Evolutionary conservation across 2,113 vertebrate species (phyloP), one percentile per base, ranked within the genome.

Genomic region (Silurus glanis): DNA sequence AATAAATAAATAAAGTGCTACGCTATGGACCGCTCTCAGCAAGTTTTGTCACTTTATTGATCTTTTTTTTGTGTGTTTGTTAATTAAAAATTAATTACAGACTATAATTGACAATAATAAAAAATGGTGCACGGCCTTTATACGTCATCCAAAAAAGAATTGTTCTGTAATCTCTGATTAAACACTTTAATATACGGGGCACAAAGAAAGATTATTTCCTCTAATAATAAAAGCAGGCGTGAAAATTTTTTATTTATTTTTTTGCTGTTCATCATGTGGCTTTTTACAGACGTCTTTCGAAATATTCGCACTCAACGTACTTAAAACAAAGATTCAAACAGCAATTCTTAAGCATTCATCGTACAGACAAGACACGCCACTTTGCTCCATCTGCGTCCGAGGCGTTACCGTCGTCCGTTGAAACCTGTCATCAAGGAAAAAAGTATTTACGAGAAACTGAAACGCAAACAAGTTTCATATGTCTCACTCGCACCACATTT

Each of bases 61-160:
- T 85, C 71, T 76, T 59, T 67, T 17, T 62, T 62, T 61, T 69
- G 69, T 37, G 53, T 67, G 69, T 45, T 53, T 53, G 49, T 86
- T 83, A 72, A 89, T 82, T 55, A 85, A 85, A 82, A 75, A 83
- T 78, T 56, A 78, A 45, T 21, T 55, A 69, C 81, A 85, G 82
- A 71, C 83, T 67, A 62, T 78, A 86, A 83, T 86, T 76, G 72
- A 64, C 16, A 56, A 37, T 19, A 7, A 13, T 2, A 10, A 19
- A 19, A 45, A 85, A 69, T 49, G 56, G 83, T 85, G 80, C 80
- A 16, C 83, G 28, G 64, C 19, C 72, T 87, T 90, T 75, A 83
- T 86, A 89, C 82, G 67, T 81, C 28, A 25, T 82, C 81, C 88
- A 83, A 91, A 76, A 66, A 90, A 80, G 76, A 76, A 85, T 75